Conservation (phyloP, 2,113 vertebrate species). For the Burhinus bistriatus region DNA sequence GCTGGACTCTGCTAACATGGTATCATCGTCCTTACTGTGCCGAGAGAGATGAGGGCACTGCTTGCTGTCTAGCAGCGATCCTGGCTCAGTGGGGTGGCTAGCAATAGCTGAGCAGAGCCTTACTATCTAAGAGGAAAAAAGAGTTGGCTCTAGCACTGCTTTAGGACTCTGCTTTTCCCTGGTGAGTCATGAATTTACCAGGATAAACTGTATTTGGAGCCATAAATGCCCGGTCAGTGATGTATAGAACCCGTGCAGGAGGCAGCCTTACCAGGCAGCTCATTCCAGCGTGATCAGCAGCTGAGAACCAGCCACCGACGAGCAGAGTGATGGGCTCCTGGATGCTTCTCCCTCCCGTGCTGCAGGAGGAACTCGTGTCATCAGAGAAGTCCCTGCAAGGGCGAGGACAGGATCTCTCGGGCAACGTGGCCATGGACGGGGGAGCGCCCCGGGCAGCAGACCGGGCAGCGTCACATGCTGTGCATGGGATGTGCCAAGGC, state of each 20-base stretch:
- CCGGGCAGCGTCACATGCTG: neutral
- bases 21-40: neutral
- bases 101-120: neutral
- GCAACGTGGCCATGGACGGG: accelerated
- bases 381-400: neutral
- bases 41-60: too few species aligned
- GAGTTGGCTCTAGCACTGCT: neutral
- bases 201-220: neutral
- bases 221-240: neutral
- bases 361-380: neutral
- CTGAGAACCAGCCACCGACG: neutral
- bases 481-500: neutral
- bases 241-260: neutral
- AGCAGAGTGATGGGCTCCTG: neutral
- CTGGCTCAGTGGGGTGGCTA: neutral
- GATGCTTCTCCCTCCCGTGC: neutral
- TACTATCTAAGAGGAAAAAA: neutral
- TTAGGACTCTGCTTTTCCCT: neutral
- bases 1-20: neutral
- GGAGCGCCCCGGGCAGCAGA: neutral
- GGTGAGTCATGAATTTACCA: neutral
- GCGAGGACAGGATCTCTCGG: accelerated
- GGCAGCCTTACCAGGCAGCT: neutral
- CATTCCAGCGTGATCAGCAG: neutral
- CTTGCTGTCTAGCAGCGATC: neutral